A percentile compares a stretch with the other conserved stretches of the same genome.
Evolutionary conservation across 2,113 vertebrate species (phyloP).

Genomic region (Nothocercus julius): DNA sequence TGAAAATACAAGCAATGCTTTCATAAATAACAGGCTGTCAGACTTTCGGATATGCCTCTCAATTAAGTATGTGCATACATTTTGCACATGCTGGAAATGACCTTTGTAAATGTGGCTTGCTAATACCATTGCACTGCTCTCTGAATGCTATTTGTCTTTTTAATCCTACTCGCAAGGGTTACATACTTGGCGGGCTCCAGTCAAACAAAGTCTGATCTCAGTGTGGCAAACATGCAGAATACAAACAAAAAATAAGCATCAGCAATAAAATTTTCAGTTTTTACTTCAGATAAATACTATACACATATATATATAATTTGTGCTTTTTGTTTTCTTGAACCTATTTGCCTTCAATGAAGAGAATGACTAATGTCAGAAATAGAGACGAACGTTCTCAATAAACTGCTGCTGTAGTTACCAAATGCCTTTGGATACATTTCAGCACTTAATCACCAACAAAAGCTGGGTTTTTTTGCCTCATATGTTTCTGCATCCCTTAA

Average conservation of each 20-base stretch:
- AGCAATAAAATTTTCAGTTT: neutral
- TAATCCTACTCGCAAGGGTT: neutral
- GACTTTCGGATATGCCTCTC: constrained; percentile 11
- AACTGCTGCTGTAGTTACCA: constrained; percentile 14
- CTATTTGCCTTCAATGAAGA: neutral
- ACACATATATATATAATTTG: neutral
- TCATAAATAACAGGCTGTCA: constrained; percentile 33
- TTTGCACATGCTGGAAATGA: constrained; percentile 19
- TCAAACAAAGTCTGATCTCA: neutral
- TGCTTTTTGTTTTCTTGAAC: neutral
- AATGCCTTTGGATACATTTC: constrained; percentile 47
- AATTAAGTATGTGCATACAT: constrained; percentile 42
- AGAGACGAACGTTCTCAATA: neutral
- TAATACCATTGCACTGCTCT: neutral
- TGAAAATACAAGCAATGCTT: neutral
- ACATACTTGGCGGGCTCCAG: neutral
- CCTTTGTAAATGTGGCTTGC: constrained; percentile 1
- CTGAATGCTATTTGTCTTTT: neutral
- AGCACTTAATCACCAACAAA: constrained; percentile 36
- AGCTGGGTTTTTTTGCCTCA: constrained; percentile 14
- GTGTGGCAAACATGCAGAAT: neutral
- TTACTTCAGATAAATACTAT: neutral
- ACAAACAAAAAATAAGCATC: neutral
- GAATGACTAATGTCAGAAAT: neutral
- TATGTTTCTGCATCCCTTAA: constrained; percentile 46